These are phyloP conservation scores for Ceratosolen solmsi DNA, from an alignment of 1,140 invertebrate genomes.

Conservation along the genomic window DNA sequence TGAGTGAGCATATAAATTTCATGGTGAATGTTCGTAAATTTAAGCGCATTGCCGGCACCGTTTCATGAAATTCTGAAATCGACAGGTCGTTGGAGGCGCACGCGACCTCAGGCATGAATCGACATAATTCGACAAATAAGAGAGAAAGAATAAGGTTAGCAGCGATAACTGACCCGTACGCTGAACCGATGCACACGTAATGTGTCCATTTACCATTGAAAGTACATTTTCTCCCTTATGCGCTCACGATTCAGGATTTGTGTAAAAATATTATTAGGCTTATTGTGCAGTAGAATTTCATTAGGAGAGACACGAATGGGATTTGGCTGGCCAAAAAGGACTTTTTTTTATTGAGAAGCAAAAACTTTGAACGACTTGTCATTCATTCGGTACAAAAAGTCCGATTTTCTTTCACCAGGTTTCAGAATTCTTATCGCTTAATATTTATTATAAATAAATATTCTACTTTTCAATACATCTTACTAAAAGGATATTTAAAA, in stretches of 20 bases:
- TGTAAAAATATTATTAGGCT: not conserved
- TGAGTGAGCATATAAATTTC: not conserved
- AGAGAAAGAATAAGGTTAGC: conserved; percentile 31
- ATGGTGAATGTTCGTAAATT: not conserved
- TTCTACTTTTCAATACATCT: no score
- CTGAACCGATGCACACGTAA: not conserved
- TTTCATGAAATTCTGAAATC: conserved; percentile 2
- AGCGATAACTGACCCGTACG: not conserved
- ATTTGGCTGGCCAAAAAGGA: no score
- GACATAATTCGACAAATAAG: not conserved
- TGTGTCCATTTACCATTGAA: not conserved
- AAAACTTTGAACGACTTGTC: no score
- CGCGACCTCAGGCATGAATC: not conserved
- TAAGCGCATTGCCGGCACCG: not conserved
- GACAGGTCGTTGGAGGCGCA: not conserved
- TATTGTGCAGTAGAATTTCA: not conserved
- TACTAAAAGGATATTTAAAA: no score
- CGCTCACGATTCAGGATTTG: not conserved
- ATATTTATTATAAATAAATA: no score
- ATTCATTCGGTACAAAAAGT: no score
- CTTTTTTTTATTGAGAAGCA: no score
- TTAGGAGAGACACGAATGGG: not conserved
- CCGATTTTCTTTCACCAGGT: no score
- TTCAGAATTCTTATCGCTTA: no score
- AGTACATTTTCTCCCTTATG: not conserved